phyloP scores from a whole-genome alignment of 2,113 vertebrate species.

The Terrapene triunguis region DNA sequence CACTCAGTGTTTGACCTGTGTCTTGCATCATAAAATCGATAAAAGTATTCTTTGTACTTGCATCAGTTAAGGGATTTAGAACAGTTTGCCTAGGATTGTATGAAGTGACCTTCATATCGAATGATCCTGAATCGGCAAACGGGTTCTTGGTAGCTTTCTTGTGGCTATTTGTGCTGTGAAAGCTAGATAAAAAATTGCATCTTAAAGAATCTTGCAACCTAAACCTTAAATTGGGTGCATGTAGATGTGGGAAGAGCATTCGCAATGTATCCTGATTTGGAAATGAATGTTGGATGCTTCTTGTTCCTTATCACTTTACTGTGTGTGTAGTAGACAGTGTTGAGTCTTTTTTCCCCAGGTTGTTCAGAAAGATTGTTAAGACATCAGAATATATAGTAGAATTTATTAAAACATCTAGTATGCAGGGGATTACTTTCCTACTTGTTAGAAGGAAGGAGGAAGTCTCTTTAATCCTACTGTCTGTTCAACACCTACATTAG shows the following conservation, averaged over 20 bases:
- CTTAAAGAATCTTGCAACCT: slow-evolving; percentile 51
- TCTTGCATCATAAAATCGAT: slow-evolving; percentile 28
- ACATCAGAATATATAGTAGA: slow-evolving; percentile 5
- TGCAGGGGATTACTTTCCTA: not conserved
- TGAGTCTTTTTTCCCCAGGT: slow-evolving; percentile 31
- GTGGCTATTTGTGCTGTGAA: slow-evolving; percentile 74
- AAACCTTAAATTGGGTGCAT: slow-evolving; percentile 12
- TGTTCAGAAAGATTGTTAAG: slow-evolving; percentile 23
- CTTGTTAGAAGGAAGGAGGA: not conserved
- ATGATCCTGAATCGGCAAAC: slow-evolving; percentile 59
- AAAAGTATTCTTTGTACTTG: slow-evolving; percentile 20
- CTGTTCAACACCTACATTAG: not conserved
- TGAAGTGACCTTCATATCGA: slow-evolving; percentile 58
- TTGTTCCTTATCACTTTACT: slow-evolving; percentile 40
- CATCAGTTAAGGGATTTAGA: slow-evolving; percentile 51
- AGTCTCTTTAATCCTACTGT: not conserved
- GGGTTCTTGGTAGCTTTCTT: slow-evolving; percentile 54
- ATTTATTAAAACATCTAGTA: slow-evolving; percentile 42
- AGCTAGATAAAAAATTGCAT: slow-evolving; percentile 73
- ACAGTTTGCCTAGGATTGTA: slow-evolving; percentile 45
- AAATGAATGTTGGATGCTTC: slow-evolving; percentile 10
- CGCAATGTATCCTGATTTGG: not conserved
- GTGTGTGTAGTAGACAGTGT: not conserved
- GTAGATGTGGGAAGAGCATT: slow-evolving; percentile 15
- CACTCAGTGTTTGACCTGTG: not conserved